These are phyloP conservation scores for Recurvirostra avosetta DNA, from an alignment of 2,113 vertebrate species.

Conservation along the genomic window DNA sequence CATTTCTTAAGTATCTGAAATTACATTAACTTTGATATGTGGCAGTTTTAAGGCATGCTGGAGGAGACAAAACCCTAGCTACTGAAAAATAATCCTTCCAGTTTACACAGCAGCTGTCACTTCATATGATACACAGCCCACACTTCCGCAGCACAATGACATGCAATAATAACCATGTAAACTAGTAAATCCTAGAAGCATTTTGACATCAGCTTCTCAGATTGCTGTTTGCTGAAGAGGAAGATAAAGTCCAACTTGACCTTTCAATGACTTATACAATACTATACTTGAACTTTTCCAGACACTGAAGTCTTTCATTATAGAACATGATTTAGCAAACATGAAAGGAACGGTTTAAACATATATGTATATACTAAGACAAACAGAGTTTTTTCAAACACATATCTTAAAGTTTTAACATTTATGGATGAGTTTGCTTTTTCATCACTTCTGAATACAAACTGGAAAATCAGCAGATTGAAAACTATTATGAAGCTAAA, in stretches of 20 bases:
- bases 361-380: not conserved
- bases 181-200: not conserved
- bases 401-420: not conserved
- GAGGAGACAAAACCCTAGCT: not conserved
- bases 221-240: not conserved
- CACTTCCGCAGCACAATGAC: not conserved
- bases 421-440: not conserved
- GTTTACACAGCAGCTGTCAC: not conserved
- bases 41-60: not conserved
- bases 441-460: not conserved
- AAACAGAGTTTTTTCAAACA: not conserved
- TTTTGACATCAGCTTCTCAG: not conserved
- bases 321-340: not conserved
- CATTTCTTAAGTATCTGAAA: not conserved
- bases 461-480: not conserved
- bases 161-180: not conserved
- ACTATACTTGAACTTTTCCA: not conserved
- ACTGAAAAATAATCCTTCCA: not conserved
- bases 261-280: not conserved
- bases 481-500: not conserved
- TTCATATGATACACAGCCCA: not conserved
- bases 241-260: not conserved
- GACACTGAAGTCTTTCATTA: not conserved
- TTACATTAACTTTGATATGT: not conserved
- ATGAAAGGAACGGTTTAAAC: not conserved